These are phyloP conservation scores for Nasonia giraulti DNA, from an alignment of 1,140 invertebrate genomes.

Conservation along the genomic window DNA sequence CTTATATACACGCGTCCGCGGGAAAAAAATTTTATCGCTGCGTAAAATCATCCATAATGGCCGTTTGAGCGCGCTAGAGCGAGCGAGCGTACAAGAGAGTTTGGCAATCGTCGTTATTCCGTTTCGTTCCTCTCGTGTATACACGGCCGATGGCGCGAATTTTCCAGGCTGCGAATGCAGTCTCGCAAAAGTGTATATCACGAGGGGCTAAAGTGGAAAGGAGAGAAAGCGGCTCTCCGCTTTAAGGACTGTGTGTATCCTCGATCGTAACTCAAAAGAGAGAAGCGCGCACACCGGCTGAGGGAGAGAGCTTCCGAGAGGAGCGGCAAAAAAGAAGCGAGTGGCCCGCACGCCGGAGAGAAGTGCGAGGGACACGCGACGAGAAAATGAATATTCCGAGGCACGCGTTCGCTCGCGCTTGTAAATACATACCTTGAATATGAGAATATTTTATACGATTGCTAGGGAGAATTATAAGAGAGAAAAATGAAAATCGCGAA, in stretches of 20 bases:
- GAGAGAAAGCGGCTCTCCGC: constrained; percentile 40
- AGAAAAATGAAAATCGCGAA: constrained; percentile 52
- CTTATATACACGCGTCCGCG: no score
- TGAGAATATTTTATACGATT: constrained; percentile 73
- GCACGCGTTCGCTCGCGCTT: constrained; percentile 50
- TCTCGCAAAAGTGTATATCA: constrained; percentile 22
- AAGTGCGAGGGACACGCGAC: constrained; percentile 20
- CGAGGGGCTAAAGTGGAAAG: not conserved
- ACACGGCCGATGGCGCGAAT: no score
- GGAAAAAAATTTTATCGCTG: not conserved
- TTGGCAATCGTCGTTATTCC: not conserved
- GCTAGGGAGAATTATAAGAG: constrained; percentile 60
- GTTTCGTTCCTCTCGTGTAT: not conserved
- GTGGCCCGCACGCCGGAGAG: not conserved
- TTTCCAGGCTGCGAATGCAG: not conserved
- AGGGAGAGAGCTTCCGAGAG: constrained; percentile 7
- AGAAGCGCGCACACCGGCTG: constrained; percentile 46
- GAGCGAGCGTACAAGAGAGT: not conserved
- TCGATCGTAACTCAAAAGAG: constrained; percentile 54
- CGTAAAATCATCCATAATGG: constrained; percentile 2
- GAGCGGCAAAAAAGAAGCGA: not conserved
- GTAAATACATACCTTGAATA: constrained; percentile 66
- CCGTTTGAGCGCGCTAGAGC: no score
- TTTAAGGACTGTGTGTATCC: constrained; percentile 49
- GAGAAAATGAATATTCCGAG: constrained; percentile 55